phyloP scores from a whole-genome alignment of 2,888 invertebrate genomes.

The Harmothoe impar region DNA sequence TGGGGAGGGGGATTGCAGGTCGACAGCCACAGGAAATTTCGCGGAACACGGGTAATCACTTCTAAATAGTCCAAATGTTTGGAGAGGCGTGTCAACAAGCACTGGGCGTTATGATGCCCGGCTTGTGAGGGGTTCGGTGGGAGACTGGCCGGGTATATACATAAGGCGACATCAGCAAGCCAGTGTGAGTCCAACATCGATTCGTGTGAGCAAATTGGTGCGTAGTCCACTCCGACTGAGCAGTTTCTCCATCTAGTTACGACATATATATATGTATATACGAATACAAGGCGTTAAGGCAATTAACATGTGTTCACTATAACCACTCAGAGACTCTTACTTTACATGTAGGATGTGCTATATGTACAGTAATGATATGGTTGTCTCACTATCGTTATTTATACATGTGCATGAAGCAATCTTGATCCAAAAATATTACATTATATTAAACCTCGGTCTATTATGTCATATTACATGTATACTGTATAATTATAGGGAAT shows the following conservation, averaged over 20 bases:
- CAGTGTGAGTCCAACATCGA: not conserved
- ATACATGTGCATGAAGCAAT: no score
- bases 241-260: not conserved
- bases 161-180: not conserved
- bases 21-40: constrained; percentile 22
- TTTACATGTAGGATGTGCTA: no score
- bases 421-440: no score
- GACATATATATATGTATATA: no score
- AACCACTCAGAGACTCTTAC: no score
- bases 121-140: not conserved
- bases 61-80: constrained; percentile 31
- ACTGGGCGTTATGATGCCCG: constrained; percentile 5
- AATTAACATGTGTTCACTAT: no score
- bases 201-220: constrained; percentile 3
- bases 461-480: no score
- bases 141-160: not conserved
- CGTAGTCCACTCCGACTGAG: not conserved
- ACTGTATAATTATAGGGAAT: no score
- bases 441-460: no score
- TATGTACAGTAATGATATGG: no score
- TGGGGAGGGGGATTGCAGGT: not conserved
- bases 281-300: no score
- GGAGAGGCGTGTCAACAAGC: constrained; percentile 31
- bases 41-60: constrained; percentile 35
- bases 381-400: no score